These are phyloP conservation scores for Cantharis rufa DNA, from an alignment of 2,888 invertebrate genomes.

Conservation along the genomic window DNA sequence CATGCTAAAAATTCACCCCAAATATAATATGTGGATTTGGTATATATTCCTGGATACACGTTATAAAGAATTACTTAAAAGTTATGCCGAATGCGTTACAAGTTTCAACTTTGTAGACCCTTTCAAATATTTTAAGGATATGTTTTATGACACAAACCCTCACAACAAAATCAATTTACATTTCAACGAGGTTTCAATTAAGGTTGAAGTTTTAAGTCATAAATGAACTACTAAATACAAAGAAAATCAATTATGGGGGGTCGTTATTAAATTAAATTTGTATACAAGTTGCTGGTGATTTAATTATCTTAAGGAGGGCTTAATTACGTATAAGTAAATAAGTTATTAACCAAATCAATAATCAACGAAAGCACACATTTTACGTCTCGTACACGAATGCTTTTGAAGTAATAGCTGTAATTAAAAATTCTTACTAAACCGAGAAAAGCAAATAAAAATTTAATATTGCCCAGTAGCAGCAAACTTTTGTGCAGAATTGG, in stretches of 20 bases:
- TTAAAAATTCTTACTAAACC: background rate
- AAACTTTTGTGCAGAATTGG: background rate
- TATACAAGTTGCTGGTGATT: background rate
- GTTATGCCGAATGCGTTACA: background rate
- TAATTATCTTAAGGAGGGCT: background rate
- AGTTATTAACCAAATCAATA: background rate
- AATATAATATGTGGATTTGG: background rate
- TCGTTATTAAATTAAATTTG: background rate
- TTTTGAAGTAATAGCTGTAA: background rate
- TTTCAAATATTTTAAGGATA: background rate
- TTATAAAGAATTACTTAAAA: slow-evolving; percentile 3
- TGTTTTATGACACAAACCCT: background rate
- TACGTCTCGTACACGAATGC: background rate
- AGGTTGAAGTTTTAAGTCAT: slow-evolving; percentile 4
- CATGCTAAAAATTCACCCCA: background rate
- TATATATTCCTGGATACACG: background rate
- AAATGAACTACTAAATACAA: background rate
- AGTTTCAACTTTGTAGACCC: background rate
- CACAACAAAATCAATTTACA: slow-evolving; percentile 1
- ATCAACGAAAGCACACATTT: background rate
- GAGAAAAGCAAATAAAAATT: background rate
- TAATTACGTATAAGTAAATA: background rate
- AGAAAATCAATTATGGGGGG: slow-evolving; percentile 5
- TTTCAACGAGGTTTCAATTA: slow-evolving; percentile 7
- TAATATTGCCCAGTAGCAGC: background rate